Conservation (phyloP, 2,113 vertebrate species). For the Eptesicus fuscus region DNA sequence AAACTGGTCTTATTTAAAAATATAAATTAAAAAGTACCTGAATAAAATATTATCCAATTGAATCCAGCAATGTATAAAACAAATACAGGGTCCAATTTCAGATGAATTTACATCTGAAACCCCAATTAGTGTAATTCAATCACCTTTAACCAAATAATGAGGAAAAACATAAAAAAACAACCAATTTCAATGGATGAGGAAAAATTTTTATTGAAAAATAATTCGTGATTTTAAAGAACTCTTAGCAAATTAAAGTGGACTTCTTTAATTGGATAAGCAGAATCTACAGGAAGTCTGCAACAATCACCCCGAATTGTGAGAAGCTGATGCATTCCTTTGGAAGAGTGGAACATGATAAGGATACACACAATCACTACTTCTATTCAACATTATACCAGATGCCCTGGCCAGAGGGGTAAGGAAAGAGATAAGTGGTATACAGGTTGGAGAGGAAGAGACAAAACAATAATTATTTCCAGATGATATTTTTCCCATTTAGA, state of each 20-base stretch:
- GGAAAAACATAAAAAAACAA: neutral
- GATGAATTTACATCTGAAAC: conserved; percentile 10
- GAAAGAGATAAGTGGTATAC: neutral
- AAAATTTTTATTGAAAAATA: neutral
- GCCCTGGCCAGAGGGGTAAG: neutral
- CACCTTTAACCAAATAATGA: neutral
- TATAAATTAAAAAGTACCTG: neutral
- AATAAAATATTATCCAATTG: conserved; percentile 19
- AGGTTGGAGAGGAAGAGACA: neutral
- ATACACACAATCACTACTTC: neutral
- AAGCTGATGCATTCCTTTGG: neutral
- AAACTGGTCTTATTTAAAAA: neutral
- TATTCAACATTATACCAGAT: neutral
- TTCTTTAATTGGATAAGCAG: neutral
- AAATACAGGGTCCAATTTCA: neutral
- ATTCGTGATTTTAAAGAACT: conserved; percentile 21
- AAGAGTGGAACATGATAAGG: neutral
- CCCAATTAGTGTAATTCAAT: neutral
- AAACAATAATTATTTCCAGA: conserved; percentile 17
- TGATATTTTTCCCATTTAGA: neutral
- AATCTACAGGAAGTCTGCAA: neutral
- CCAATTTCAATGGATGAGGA: neutral
- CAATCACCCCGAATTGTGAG: neutral
- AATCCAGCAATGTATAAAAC: neutral
- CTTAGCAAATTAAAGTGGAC: neutral